Conservation (phyloP, 2,113 vertebrate species). For the Bufo gargarizans region DNA sequence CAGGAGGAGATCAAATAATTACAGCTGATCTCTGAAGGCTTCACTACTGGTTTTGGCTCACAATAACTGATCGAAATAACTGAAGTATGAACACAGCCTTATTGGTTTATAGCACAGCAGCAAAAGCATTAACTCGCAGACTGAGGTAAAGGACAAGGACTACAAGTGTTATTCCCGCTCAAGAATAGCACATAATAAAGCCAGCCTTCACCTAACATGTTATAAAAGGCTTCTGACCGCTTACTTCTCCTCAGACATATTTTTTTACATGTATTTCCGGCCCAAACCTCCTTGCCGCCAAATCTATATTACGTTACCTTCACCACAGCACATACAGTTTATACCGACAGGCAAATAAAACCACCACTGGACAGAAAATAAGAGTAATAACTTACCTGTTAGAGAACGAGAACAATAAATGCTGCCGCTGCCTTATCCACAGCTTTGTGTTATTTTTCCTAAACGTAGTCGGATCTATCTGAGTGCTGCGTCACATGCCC, state of each 20-base stretch:
- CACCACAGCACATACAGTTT: background rate
- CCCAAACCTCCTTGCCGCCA: background rate
- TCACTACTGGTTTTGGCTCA: no score
- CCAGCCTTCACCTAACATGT: no score
- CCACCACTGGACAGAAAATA: no score
- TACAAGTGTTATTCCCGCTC: no score
- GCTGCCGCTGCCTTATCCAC: accelerated
- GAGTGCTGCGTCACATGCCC: background rate
- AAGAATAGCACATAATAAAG: no score
- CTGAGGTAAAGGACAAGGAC: no score
- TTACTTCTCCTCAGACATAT: background rate
- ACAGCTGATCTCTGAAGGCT: no score
- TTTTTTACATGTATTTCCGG: background rate
- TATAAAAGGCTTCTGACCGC: background rate
- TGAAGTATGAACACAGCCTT: no score
- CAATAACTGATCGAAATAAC: no score
- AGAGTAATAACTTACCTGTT: background rate
- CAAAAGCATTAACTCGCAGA: no score
- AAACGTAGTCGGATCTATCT: background rate
- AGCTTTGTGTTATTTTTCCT: accelerated
- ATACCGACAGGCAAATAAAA: background rate
- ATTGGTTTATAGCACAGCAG: no score
- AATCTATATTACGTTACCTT: accelerated
- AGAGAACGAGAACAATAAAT: background rate
- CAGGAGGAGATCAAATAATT: no score